phyloP scores from a whole-genome alignment of 2,113 vertebrate genomes.

The Sarotherodon lohbergeri region DNA sequence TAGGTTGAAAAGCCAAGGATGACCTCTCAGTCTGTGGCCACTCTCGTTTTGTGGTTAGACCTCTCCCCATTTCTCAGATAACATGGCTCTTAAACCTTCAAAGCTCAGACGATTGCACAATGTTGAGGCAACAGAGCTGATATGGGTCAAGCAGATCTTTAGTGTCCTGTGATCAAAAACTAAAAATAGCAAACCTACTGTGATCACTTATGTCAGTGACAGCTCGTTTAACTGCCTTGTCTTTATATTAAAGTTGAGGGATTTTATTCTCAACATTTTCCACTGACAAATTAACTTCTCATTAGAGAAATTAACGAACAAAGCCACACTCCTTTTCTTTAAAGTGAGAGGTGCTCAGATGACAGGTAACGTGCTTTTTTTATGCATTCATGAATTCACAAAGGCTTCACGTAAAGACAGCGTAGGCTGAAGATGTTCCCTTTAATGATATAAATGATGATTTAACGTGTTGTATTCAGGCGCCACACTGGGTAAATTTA shows the following conservation, averaged over 20 bases:
- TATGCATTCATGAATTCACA: neutral
- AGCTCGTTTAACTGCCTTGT: neutral
- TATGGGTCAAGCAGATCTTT: neutral
- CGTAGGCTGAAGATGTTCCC: neutral
- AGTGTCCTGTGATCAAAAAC: neutral
- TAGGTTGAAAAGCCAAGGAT: neutral
- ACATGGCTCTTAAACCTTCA: neutral
- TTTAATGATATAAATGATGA: neutral
- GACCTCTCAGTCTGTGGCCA: conserved; percentile 17
- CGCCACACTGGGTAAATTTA: neutral
- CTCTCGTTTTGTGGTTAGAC: neutral
- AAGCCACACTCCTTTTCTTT: neutral
- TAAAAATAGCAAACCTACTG: neutral
- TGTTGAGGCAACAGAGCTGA: neutral
- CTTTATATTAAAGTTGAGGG: neutral
- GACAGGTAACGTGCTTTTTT: neutral
- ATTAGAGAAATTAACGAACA: conserved; percentile 6
- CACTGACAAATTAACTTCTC: conserved; percentile 18
- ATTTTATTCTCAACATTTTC: neutral
- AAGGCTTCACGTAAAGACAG: neutral
- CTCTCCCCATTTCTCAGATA: neutral
- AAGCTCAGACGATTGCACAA: neutral
- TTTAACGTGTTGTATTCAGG: neutral
- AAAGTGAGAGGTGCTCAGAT: neutral
- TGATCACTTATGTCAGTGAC: conserved; percentile 12